phyloP scores from a whole-genome alignment of 2,888 invertebrate species.

The Andrena hattorfiana region DNA sequence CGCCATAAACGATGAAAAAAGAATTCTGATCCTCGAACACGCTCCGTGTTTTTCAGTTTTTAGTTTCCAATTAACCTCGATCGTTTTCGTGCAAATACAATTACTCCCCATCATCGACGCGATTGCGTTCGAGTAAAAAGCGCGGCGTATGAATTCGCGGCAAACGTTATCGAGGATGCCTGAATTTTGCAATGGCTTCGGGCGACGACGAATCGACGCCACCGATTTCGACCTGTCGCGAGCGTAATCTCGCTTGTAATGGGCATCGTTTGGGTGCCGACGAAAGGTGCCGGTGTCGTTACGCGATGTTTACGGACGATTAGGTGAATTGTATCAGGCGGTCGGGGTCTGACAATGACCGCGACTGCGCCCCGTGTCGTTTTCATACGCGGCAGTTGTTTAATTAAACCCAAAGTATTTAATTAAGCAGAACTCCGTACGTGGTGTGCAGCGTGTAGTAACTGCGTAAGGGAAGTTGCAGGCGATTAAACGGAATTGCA shows the following conservation, averaged over 20 bases:
- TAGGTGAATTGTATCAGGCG: constrained; percentile 35
- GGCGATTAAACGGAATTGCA: constrained; percentile 60
- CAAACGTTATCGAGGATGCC: constrained; percentile 21
- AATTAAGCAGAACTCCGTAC: constrained; percentile 60
- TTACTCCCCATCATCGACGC: constrained; percentile 34
- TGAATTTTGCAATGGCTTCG: constrained; percentile 14
- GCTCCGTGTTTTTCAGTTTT: constrained; percentile 17
- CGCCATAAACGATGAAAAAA: neutral
- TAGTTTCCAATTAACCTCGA: constrained; percentile 48
- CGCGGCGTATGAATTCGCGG: neutral
- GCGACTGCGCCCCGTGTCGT: constrained; percentile 2
- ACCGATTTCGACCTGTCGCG: neutral
- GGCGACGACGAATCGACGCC: constrained; percentile 16
- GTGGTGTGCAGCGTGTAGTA: constrained; percentile 43
- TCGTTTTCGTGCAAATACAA: constrained; percentile 42
- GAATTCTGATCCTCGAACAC: neutral
- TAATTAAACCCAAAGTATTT: constrained; percentile 68
- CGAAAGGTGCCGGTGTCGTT: constrained; percentile 22
- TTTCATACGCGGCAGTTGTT: constrained; percentile 50
- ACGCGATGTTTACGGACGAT: constrained; percentile 35
- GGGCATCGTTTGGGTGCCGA: constrained; percentile 8
- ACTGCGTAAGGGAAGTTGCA: constrained; percentile 35
- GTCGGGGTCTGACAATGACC: neutral
- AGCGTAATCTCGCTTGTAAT: constrained; percentile 22
- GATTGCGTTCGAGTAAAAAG: constrained; percentile 15